Base-by-base conservation (phyloP, 2,888 invertebrate species). In the Epirrita christyi region DNA sequence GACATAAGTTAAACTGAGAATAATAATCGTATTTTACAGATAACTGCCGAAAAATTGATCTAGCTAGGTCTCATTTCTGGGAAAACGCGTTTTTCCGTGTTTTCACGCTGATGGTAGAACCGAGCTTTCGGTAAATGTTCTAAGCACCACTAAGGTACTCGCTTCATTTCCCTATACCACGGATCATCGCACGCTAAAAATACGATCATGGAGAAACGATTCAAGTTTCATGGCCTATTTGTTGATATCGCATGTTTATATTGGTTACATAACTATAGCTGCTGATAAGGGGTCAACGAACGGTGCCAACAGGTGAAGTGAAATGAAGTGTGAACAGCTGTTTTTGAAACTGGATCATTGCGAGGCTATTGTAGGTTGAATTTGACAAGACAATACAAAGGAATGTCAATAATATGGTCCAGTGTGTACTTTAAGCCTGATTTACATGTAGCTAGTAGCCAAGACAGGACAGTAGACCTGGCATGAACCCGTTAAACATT, bases 211-310 rank as follows among this genome's bases (percentile, higher is more conserved):
- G n/a, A 10, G 28, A 42, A 42, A 42, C 4, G 3, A 10, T 10
- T 11, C 4, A 11, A 11, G n/a, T 11, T 40, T 40, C 14, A 15
- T 29, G 46, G 2, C 43, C 42, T 44, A 54, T 47, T 41, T 44
- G 10, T 38, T 29, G 13, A 29, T 37, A 41, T 51, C 13, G 28
- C 14, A 44, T 51, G 47, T 37, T 48, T 47, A 41, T 49, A 40
- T 44, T 28, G 1, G 37, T 54, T 47, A 45, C 14, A 57, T 52
- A 47, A 57, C 47, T 51, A 55, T 21, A 9, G n/a, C 8, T 32
- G 34, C 46, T 43, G 64, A 64, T 61, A 64, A 57, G 8, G 27
- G 59, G 54, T 59, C 61, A 37, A 40, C 51, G 44, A 53, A 61
- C 59, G 40, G 38, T 46, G 14, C 8, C 27, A 42, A 48, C 60